A percentile compares a stretch with the other conserved stretches of the same genome.
Evolutionary conservation across 2,888 invertebrate genomes (phyloP).

Genomic region (Meghimatium bilineatum): DNA sequence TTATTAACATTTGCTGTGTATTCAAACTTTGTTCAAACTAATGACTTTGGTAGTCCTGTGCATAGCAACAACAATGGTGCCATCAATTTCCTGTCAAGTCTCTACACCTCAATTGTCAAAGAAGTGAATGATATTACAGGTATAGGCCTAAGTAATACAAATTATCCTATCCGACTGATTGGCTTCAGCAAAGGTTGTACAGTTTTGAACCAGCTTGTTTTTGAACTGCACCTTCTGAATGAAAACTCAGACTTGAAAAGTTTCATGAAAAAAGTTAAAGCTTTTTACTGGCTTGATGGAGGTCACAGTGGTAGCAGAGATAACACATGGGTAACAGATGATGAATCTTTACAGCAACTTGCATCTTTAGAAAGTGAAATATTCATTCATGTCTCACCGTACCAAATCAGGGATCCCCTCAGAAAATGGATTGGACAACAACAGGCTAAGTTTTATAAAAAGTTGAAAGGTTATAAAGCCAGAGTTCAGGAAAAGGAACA

Average conservation of each 20-base stretch:
- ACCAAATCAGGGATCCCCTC: constrained; percentile 88
- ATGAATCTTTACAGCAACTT: constrained; percentile 85
- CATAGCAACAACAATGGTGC: constrained; percentile 86
- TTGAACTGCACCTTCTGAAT: constrained; percentile 84
- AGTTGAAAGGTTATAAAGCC: constrained; percentile 83
- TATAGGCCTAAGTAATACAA: not conserved
- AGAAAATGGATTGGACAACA: constrained; percentile 91
- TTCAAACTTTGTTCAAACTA: constrained; percentile 90
- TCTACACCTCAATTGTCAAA: constrained; percentile 73
- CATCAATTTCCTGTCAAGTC: constrained; percentile 81
- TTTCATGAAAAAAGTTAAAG: constrained; percentile 80
- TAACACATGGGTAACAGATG: constrained; percentile 91
- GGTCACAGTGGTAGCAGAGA: constrained; percentile 89
- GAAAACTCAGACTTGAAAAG: constrained; percentile 75
- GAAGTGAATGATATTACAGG: constrained; percentile 4
- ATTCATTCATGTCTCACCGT: constrained; percentile 91
- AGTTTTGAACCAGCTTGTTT: constrained; percentile 92
- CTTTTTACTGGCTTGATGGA: constrained; percentile 93
- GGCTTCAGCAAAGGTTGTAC: constrained; percentile 96
- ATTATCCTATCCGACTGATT: constrained; percentile 78
- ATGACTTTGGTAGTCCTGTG: constrained; percentile 86
- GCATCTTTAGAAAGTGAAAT: constrained; percentile 81
- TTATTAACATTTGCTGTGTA: constrained; percentile 90
- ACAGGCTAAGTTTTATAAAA: constrained; percentile 85
- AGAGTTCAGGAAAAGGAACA: constrained; percentile 83